A percentile compares a stretch with the other conserved stretches of the same genome.
Conservation (phyloP, 2,797 vertebrate genomes). For the Rhinophrynus dorsalis region DNA sequence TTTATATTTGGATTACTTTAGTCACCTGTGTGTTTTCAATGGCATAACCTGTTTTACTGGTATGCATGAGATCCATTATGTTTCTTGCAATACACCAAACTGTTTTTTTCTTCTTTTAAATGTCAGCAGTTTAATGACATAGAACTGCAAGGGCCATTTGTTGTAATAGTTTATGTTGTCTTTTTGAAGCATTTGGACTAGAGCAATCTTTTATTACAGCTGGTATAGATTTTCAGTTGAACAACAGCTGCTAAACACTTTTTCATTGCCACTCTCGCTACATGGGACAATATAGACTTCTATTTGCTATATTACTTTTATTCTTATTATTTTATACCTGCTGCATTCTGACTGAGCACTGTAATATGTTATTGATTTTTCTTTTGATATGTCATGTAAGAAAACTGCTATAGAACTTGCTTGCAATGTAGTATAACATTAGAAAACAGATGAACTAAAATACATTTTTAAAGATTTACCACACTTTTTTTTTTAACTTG, state of each 20-base stretch:
- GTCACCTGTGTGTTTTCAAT: conserved; percentile 11
- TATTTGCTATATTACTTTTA: conserved; percentile 45
- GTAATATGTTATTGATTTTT: conserved; percentile 51
- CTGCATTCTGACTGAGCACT: conserved; percentile 43
- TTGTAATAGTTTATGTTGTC: conserved; percentile 44
- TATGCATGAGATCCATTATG: conserved; percentile 30
- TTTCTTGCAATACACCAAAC: conserved; percentile 24
- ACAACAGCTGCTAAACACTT: conserved; percentile 47
- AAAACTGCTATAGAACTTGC: conserved; percentile 29
- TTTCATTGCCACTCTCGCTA: conserved; percentile 39
- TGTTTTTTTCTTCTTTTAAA: conserved; percentile 10
- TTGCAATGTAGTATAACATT: conserved; percentile 34
- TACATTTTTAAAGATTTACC: conserved; percentile 34
- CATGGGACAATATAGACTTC: conserved; percentile 47
- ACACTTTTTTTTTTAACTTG: conserved; percentile 14
- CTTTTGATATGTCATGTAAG: conserved; percentile 46
- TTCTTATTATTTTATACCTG: conserved; percentile 48
- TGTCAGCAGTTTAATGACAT: conserved; percentile 38
- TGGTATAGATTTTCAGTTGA: conserved; percentile 47
- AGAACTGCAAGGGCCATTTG: conserved; percentile 21
- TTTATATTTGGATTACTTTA: no score
- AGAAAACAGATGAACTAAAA: conserved; percentile 45
- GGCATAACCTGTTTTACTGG: conserved; percentile 7
- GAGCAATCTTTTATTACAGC: conserved; percentile 43
- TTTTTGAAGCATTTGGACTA: conserved; percentile 40